phyloP scores from a whole-genome alignment of 1,140 invertebrate genomes.

The Drosophila mayri region DNA sequence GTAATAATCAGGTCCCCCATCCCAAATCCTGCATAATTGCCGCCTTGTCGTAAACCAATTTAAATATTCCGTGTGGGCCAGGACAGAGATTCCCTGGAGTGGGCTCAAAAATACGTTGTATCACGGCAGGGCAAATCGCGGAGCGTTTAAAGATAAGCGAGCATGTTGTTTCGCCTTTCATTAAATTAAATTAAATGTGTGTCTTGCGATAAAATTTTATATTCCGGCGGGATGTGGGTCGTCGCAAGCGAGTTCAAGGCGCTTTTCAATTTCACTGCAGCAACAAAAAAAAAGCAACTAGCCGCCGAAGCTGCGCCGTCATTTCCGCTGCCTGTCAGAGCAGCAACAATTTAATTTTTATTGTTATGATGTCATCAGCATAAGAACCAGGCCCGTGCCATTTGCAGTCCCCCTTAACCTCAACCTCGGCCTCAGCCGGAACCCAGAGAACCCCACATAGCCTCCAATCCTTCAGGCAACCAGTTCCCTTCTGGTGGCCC shows the following conservation, averaged over 20 bases:
- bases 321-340: slow-evolving; percentile 56
- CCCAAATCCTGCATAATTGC: slow-evolving; percentile 29
- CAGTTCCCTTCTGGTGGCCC: slow-evolving; percentile 4
- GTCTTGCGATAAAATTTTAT: slow-evolving; percentile 63
- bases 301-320: slow-evolving; percentile 52
- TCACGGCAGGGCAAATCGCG: slow-evolving; percentile 43
- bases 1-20: slow-evolving; percentile 1
- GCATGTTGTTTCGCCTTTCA: slow-evolving; percentile 53
- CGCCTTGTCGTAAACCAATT: slow-evolving; percentile 37
- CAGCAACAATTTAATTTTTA: slow-evolving; percentile 67
- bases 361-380: slow-evolving; percentile 67
- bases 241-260: slow-evolving; percentile 42
- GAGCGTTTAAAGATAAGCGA: slow-evolving; percentile 59
- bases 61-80: slow-evolving; percentile 42
- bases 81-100: slow-evolving; percentile 12
- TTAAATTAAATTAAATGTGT: slow-evolving; percentile 64
- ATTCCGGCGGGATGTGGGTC: slow-evolving; percentile 29
- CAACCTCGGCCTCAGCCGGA: not conserved
- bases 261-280: slow-evolving; percentile 51
- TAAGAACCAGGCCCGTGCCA: slow-evolving; percentile 51
- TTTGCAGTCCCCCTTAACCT: slow-evolving; percentile 19
- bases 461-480: not conserved
- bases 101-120: slow-evolving; percentile 19
- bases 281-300: slow-evolving; percentile 32
- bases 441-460: not conserved